Evolutionary conservation across 2,113 vertebrate species (phyloP).

Genomic region (Elgaria multicarinata): DNA sequence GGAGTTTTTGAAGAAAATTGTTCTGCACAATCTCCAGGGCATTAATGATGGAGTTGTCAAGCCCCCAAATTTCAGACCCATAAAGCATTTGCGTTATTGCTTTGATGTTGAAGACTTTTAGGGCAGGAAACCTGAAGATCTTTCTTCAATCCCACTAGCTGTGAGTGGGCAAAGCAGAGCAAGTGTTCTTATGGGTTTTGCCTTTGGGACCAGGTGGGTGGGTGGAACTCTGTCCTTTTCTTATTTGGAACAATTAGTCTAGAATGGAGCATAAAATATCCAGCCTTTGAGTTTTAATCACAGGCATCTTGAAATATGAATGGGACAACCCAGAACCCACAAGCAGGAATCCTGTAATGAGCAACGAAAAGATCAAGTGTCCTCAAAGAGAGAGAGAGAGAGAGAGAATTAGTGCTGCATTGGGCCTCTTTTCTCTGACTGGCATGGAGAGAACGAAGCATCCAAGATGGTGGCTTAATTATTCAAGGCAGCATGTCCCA

Average conservation of each 20-base stretch:
- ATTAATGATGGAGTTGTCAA: no score
- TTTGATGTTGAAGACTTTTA: no score
- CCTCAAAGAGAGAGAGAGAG: no score
- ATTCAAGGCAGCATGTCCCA: not conserved
- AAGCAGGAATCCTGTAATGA: not conserved
- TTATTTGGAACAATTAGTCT: conserved; percentile 39
- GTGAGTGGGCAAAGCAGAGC: not conserved
- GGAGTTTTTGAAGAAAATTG: no score
- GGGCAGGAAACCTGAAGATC: conserved; percentile 41
- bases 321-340: conserved; percentile 20
- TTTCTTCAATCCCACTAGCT: not conserved
- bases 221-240: not conserved
- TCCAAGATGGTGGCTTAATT: not conserved
- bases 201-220: conserved; percentile 10
- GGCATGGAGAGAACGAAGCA: not conserved
- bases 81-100: no score
- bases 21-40: no score
- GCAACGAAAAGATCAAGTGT: conserved; percentile 10
- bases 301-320: conserved; percentile 36
- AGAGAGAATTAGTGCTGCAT: not conserved
- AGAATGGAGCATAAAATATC: conserved; percentile 37
- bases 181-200: conserved; percentile 56
- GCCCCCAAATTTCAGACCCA: no score
- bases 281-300: conserved; percentile 39
- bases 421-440: not conserved